phyloP scores from a whole-genome alignment of 2,797 vertebrate species.

The Sebastolobus alascanus region DNA sequence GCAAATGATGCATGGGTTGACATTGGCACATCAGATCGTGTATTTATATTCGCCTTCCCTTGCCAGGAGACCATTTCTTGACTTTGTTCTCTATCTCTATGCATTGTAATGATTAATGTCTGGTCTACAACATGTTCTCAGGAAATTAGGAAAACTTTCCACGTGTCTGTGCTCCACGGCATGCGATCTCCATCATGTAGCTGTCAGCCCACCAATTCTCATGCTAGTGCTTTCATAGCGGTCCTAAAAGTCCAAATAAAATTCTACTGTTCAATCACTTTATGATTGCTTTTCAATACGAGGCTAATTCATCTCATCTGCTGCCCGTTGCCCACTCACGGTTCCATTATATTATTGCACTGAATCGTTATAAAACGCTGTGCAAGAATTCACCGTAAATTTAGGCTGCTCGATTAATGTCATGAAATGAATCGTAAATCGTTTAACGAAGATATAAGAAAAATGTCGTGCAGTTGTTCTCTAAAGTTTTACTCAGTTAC shows the following conservation, averaged over 20 bases:
- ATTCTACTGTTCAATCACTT: conserved; percentile 26
- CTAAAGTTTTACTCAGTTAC: conserved; percentile 17
- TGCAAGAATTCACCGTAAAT: conserved; percentile 2
- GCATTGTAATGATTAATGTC: conserved; percentile 19
- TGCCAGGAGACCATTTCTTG: background rate
- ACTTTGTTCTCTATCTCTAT: conserved; percentile 5
- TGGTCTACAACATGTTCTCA: conserved; percentile 38
- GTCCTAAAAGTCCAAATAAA: conserved; percentile 45
- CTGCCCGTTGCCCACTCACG: background rate
- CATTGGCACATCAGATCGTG: background rate
- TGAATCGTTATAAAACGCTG: conserved; percentile 11
- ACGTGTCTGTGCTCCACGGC: conserved; percentile 24
- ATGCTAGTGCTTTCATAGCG: conserved; percentile 29
- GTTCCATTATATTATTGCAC: conserved; percentile 5
- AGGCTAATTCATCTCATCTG: conserved; percentile 5
- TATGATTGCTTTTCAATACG: conserved; percentile 38
- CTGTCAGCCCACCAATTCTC: conserved; percentile 41
- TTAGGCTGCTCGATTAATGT: conserved; percentile 9
- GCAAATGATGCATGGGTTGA: conserved; percentile 7
- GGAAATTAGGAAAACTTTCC: conserved; percentile 35
- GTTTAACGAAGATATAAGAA: conserved; percentile 28
- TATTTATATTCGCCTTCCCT: conserved; percentile 1
- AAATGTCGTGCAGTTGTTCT: conserved; percentile 15
- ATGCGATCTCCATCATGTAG: conserved; percentile 50
- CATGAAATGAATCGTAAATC: conserved; percentile 18